phyloP scores from a whole-genome alignment of 2,888 invertebrate genomes.

The Chloroclystis v-ata region DNA sequence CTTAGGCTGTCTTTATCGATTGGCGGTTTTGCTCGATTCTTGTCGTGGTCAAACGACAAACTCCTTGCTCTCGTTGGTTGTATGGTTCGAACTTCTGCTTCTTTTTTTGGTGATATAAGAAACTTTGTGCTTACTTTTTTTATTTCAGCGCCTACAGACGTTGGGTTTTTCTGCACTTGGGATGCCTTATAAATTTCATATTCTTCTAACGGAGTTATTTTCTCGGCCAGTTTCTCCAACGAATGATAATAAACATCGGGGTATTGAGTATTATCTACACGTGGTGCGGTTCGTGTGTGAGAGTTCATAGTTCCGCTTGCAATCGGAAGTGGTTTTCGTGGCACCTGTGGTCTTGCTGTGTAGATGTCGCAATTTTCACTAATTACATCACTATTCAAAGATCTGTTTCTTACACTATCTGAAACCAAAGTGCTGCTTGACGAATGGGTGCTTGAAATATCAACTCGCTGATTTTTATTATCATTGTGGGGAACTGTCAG shows the following conservation, averaged over 20 bases:
- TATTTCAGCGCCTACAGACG: conserved; percentile 70
- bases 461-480: conserved; percentile 38
- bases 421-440: conserved; percentile 67
- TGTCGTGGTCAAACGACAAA: conserved; percentile 54
- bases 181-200: conserved; percentile 57
- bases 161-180: conserved; percentile 48
- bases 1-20: conserved; percentile 16
- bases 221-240: conserved; percentile 56
- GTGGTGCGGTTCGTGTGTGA: conserved; percentile 26
- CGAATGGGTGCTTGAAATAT: conserved; percentile 52
- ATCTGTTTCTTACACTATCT: conserved; percentile 46
- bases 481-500: conserved; percentile 40
- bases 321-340: conserved; percentile 46
- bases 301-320: too few relatives aligned
- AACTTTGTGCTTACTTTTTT: conserved; percentile 69
- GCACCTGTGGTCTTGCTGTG: conserved; percentile 53
- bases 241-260: conserved; percentile 70
- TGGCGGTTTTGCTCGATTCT: conserved; percentile 25
- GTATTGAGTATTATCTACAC: conserved; percentile 35
- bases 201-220: conserved; percentile 52
- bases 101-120: conserved; percentile 69
- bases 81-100: conserved; percentile 66
- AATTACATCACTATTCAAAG: conserved; percentile 24
- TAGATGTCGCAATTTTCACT: conserved; percentile 35
- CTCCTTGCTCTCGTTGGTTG: conserved; percentile 67